phyloP scores from a whole-genome alignment of 1,140 invertebrate genomes.

The Hyles vespertilio region DNA sequence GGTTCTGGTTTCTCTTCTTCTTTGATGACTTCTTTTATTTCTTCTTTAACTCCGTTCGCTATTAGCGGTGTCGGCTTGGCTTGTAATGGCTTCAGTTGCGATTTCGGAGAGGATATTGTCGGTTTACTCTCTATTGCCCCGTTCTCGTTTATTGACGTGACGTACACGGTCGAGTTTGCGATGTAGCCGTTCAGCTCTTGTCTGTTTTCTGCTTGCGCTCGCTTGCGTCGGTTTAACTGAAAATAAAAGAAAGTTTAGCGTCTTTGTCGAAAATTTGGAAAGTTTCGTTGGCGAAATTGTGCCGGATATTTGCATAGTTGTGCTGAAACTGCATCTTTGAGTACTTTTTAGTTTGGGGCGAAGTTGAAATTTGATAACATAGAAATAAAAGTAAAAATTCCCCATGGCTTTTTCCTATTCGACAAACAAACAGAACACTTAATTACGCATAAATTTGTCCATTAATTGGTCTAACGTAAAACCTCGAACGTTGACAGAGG shows the following conservation, averaged over 20 bases:
- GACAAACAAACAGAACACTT: too few relatives aligned
- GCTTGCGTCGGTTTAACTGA: slow-evolving; percentile 80
- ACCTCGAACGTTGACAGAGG: too few relatives aligned
- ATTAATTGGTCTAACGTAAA: too few relatives aligned
- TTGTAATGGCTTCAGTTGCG: slow-evolving; percentile 53
- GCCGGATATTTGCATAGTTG: too few relatives aligned
- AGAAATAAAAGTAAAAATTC: too few relatives aligned
- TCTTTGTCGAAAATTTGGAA: background rate
- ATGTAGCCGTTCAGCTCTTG: slow-evolving; percentile 85
- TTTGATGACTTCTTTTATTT: slow-evolving; percentile 36
- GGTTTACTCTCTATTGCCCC: slow-evolving; percentile 77
- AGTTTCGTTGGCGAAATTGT: background rate
- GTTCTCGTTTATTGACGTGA: slow-evolving; percentile 83
- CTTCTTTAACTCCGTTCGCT: slow-evolving; percentile 57
- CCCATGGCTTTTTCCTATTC: too few relatives aligned
- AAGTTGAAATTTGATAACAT: too few relatives aligned
- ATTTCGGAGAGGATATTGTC: slow-evolving; percentile 69
- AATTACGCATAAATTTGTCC: too few relatives aligned
- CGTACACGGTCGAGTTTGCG: slow-evolving; percentile 85
- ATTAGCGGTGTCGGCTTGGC: slow-evolving; percentile 60
- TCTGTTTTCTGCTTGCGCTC: slow-evolving; percentile 67
- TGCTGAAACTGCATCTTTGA: too few relatives aligned
- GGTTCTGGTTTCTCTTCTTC: slow-evolving; percentile 46
- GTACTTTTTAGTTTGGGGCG: background rate
- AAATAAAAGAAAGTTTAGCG: slow-evolving; percentile 35